phyloP scores from a whole-genome alignment of 2,888 invertebrate species.

The Cheilosia vulpina region DNA sequence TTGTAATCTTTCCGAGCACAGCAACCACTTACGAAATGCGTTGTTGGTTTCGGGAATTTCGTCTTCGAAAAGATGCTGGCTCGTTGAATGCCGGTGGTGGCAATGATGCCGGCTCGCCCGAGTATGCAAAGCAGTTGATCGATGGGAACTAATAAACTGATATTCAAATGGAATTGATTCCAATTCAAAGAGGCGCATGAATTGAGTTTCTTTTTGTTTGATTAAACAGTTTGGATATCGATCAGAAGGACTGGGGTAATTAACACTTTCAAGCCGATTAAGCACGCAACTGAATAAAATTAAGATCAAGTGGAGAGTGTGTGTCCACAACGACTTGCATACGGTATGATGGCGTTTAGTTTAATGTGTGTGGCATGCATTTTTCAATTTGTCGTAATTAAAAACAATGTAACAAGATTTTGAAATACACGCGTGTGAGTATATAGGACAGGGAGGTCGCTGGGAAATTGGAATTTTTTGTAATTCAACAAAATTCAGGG shows the following conservation, averaged over 20 bases:
- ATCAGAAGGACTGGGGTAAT: constrained; percentile 8
- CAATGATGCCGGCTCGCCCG: background rate
- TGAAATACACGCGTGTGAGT: background rate
- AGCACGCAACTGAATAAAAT: too few relatives aligned
- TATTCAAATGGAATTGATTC: constrained; percentile 29
- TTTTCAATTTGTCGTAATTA: constrained; percentile 19
- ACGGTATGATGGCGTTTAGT: background rate
- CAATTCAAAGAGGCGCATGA: background rate
- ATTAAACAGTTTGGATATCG: background rate
- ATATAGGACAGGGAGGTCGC: background rate
- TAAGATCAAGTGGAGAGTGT: too few relatives aligned
- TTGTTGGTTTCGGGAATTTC: background rate
- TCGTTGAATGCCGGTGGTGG: background rate
- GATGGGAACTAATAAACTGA: constrained; percentile 23
- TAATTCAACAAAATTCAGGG: too few relatives aligned
- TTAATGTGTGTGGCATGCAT: constrained; percentile 1
- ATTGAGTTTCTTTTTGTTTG: constrained; percentile 19
- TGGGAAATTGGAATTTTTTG: too few relatives aligned
- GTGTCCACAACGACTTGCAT: background rate
- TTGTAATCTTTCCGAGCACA: background rate
- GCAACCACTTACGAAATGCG: background rate
- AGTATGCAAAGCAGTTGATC: constrained; percentile 47
- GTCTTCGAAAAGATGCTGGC: constrained; percentile 19
- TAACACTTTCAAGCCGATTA: background rate
- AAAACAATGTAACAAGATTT: background rate